Evolutionary conservation across 2,888 invertebrate species (phyloP), one percentile per base, ranked within the genome.

Genomic region (Seladonia tumulorum): DNA sequence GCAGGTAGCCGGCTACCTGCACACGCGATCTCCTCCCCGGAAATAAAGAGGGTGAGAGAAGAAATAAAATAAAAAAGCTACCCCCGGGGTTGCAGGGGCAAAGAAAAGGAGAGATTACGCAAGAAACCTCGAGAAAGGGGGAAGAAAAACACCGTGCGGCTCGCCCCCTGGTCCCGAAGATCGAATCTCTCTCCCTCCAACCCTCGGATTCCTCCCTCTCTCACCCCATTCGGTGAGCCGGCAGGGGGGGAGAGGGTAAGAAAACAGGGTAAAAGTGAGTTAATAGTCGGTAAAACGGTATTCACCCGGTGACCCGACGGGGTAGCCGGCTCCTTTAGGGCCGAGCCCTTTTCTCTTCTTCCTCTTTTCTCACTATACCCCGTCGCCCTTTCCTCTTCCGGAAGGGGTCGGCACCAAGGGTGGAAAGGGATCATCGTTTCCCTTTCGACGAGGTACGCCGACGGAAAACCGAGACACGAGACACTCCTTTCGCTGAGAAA

Each of bases 231-330:
- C n/a, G 60, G 60, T 60, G 16, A 25, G 42, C 42, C 60, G n/a
- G 68, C 29, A 1, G 29, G 29, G 1, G 29, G 29, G 29, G 29
- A 29, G 39, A n/a, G 86, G 89, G 89, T 86, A 90, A 79, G 87
- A 88, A 93, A 93, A 92, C 93, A 92, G 94, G 94, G 94, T 94
- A 94, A 94, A 94, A 94, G 94, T 94, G 94, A 95, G 95, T 95
- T 95, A 95, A 95, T 95, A 95, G 95, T 95, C 94, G 95, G 95
- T 95, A 95, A 95, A 95, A 94, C 95, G 94, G 94, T 93, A 94
- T 94, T 95, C 95, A 94, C 92, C 93, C 93, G 86, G 91, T 94
- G 94, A 94, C 94, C 94, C 92, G 90, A 71, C 87, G 86, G 89
- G 91, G 90, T 91, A 91, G 78, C 89, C 89, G 82, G 81, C 83